Evolutionary conservation across 2,113 vertebrate species (phyloP).

Genomic region (Alaudala cheleensis): DNA sequence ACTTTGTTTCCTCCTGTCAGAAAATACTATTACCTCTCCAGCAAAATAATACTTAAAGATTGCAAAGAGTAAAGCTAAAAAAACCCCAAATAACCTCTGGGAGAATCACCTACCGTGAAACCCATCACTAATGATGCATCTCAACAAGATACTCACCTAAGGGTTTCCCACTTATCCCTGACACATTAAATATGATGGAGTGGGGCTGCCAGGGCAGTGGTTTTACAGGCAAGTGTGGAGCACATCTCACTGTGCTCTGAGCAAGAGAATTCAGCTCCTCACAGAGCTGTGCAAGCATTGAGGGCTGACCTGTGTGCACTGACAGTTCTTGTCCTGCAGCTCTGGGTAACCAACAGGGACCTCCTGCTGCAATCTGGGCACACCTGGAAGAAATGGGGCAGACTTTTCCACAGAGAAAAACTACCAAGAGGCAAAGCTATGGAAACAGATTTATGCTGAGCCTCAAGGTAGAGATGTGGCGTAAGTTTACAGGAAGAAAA

Average conservation of each 20-base stretch:
- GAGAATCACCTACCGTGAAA: background rate
- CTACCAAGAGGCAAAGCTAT: background rate
- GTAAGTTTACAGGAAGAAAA: background rate
- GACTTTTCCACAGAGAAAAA: background rate
- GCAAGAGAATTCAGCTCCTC: background rate
- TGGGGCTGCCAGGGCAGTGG: background rate
- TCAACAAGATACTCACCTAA: background rate
- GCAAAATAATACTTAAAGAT: background rate
- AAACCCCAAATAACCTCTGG: background rate
- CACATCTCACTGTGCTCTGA: background rate
- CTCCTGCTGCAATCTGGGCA: background rate
- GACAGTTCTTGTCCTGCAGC: background rate
- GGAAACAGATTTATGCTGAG: background rate
- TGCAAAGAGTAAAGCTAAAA: background rate
- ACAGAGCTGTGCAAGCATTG: rapidly evolving
- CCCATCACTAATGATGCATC: background rate
- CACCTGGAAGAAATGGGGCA: background rate
- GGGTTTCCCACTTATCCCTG: background rate
- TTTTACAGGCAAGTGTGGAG: background rate
- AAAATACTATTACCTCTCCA: background rate
- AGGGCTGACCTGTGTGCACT: background rate
- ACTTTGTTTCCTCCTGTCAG: background rate
- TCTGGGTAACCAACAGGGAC: background rate
- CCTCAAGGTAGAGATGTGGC: background rate
- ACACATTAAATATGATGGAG: background rate